Evolutionary conservation across 2,888 invertebrate genomes (phyloP).

Genomic region (Julus scanicus): DNA sequence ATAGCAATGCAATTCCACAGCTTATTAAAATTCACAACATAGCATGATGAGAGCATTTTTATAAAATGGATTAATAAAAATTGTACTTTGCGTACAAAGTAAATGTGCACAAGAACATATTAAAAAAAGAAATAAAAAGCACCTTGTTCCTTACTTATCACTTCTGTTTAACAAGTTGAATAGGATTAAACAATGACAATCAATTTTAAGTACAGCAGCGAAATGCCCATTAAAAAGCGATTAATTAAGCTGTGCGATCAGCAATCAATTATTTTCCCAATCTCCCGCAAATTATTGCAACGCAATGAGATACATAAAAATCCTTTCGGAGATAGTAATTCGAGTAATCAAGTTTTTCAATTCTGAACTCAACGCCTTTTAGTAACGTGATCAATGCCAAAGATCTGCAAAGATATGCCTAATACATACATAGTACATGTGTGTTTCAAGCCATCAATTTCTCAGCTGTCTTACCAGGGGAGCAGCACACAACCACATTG

Average conservation of each 20-base stretch:
- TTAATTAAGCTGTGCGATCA: neutral
- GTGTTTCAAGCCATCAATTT: neutral
- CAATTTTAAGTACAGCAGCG: neutral
- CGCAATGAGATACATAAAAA: conserved; percentile 12
- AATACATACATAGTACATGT: neutral
- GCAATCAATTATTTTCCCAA: conserved; percentile 33
- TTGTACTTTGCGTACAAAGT: too few species aligned
- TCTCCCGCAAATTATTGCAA: neutral
- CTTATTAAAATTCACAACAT: too few species aligned
- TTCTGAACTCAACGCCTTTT: neutral
- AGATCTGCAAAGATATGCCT: too few species aligned
- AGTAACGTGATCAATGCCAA: neutral
- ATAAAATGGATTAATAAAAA: too few species aligned
- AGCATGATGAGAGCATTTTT: too few species aligned
- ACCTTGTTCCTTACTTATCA: neutral
- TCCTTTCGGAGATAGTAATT: neutral
- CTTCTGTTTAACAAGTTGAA: neutral
- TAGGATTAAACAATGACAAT: neutral
- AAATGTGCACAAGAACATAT: too few species aligned
- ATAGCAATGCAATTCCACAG: too few species aligned
- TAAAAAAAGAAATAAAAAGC: too few species aligned
- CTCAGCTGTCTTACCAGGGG: neutral
- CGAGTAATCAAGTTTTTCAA: neutral
- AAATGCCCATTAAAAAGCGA: neutral
- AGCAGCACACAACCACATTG: neutral